A percentile compares a stretch with the other conserved stretches of the same genome.
These are phyloP conservation scores for Dicycla oo DNA, from an alignment of 2,888 invertebrate species.

Conservation along the genomic window DNA sequence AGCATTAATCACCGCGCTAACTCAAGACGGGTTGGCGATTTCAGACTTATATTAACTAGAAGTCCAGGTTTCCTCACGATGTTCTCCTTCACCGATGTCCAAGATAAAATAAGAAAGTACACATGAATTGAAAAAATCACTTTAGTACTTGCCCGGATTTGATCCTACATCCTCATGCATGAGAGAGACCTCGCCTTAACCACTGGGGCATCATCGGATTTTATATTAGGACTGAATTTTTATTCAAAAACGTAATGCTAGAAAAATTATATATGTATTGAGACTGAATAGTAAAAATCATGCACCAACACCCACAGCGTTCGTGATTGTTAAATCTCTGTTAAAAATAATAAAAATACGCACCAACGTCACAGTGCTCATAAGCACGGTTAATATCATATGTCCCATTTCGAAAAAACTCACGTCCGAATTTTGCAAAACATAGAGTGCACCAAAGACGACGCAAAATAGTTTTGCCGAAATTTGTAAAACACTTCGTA, in stretches of 20 bases:
- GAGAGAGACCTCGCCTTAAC: too few species aligned
- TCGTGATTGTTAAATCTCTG: neutral
- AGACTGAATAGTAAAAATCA: neutral
- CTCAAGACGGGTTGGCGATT: too few species aligned
- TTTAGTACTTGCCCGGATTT: too few species aligned
- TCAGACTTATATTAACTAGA: too few species aligned
- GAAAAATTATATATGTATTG: neutral
- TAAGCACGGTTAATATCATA: constrained; percentile 3
- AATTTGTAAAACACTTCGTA: neutral
- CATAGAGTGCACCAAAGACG: neutral
- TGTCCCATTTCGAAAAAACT: constrained; percentile 41
- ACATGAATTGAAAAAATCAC: too few species aligned
- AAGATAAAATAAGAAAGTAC: too few species aligned
- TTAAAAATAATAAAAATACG: constrained; percentile 11
- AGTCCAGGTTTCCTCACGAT: too few species aligned
- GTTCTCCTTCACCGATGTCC: too few species aligned
- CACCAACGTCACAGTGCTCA: constrained; percentile 10
- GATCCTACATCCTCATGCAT: too few species aligned
- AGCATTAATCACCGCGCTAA: too few species aligned
- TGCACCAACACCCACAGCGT: neutral
- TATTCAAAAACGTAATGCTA: neutral
- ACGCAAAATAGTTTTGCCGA: neutral
- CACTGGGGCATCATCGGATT: too few species aligned
- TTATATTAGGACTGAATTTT: neutral
- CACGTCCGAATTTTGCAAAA: neutral